phyloP scores from a whole-genome alignment of 1,140 invertebrate species.

The Bombus waltoni region DNA sequence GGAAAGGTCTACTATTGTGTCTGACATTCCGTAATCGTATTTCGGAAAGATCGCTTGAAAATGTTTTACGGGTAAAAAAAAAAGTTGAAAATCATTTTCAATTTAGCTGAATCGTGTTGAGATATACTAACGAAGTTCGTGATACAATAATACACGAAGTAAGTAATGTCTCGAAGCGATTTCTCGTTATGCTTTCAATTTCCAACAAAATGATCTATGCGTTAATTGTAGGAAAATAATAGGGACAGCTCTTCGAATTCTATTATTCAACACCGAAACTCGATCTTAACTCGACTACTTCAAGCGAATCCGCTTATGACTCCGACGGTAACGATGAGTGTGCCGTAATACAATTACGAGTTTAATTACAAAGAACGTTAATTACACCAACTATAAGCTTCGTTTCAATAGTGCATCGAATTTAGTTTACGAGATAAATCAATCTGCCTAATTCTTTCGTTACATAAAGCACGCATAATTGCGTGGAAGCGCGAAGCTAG shows the following conservation, averaged over 20 bases:
- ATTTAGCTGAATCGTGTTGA: background rate
- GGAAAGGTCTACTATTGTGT: background rate
- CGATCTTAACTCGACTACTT: background rate
- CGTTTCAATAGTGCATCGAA: background rate
- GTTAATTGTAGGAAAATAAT: background rate
- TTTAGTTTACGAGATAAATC: conserved; percentile 8
- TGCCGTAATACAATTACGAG: conserved; percentile 12
- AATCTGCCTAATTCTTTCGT: background rate
- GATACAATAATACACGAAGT: no score
- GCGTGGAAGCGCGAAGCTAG: background rate
- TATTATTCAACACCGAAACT: conserved; percentile 10
- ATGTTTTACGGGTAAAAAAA: background rate
- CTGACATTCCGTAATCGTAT: background rate
- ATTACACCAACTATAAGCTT: conserved; percentile 12
- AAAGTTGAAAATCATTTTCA: background rate
- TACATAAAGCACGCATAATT: background rate
- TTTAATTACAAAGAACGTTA: conserved; percentile 34
- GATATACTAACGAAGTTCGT: background rate
- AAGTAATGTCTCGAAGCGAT: background rate
- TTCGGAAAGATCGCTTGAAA: background rate
- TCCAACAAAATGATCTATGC: background rate
- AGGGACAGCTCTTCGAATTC: background rate
- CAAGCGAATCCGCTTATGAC: conserved; percentile 31
- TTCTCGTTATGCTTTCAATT: background rate
- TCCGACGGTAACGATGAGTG: background rate